Conservation (phyloP, 1,140 invertebrate genomes). For the Drosophila bocki region DNA sequence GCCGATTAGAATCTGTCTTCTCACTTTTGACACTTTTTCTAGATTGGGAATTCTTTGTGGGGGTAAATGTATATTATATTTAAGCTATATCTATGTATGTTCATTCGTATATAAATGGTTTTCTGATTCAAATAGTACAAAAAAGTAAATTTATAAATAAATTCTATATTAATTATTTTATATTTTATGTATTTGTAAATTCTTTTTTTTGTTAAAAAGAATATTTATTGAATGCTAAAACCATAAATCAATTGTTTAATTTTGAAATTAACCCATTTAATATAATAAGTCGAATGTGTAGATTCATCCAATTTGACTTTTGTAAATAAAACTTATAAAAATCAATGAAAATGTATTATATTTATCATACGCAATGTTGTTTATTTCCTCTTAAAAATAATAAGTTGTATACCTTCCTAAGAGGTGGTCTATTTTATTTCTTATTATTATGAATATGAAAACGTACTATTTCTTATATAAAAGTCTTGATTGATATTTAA, state of each 20-base stretch:
- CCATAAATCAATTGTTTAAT: too few species aligned
- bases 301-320: too few species aligned
- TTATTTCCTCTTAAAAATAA: too few species aligned
- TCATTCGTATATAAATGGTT: neutral
- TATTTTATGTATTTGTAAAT: too few species aligned
- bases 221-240: too few species aligned
- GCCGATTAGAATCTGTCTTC: constrained; percentile 8
- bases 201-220: too few species aligned
- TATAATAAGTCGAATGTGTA: too few species aligned
- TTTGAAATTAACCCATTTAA: too few species aligned
- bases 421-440: neutral
- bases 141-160: neutral
- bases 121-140: neutral
- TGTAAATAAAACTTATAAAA: too few species aligned
- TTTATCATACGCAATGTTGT: too few species aligned
- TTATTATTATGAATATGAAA: neutral
- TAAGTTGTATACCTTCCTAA: neutral
- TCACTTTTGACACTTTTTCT: neutral
- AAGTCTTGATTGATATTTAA: neutral
- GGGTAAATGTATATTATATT: neutral
- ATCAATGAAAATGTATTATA: too few species aligned
- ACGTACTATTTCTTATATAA: neutral
- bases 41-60: neutral
- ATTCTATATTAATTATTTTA: neutral
- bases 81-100: neutral